Evolutionary conservation across 2,888 invertebrate genomes (phyloP).

Genomic region (Parthenolecanium corni): DNA sequence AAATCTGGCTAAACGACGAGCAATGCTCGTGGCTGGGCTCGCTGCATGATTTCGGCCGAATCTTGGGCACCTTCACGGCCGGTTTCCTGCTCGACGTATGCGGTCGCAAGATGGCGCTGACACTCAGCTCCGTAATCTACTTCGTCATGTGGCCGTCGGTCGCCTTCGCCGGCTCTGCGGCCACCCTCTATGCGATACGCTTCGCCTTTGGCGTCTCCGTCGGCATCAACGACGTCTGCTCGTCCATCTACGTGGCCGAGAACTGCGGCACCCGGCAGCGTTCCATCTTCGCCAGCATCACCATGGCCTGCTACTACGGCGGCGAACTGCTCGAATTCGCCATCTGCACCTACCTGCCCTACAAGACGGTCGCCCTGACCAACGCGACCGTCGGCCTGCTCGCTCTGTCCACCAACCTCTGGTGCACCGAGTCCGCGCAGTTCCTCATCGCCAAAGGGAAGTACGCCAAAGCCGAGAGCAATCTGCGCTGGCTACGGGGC

Average conservation of each 20-base stretch:
- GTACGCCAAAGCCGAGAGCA: slow-evolving; percentile 24
- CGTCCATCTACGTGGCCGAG: slow-evolving; percentile 33
- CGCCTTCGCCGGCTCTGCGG: background rate
- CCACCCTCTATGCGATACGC: slow-evolving; percentile 30
- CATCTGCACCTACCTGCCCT: slow-evolving; percentile 32
- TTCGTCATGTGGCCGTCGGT: slow-evolving; percentile 9
- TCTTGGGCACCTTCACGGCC: slow-evolving; percentile 7
- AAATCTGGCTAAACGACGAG: background rate
- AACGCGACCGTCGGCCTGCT: slow-evolving; percentile 30
- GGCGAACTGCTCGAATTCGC: slow-evolving; percentile 33
- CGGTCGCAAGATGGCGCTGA: slow-evolving; percentile 9
- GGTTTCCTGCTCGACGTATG: background rate
- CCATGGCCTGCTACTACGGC: slow-evolving; percentile 32
- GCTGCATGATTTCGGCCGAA: slow-evolving; percentile 13
- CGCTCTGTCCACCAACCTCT: slow-evolving; percentile 29
- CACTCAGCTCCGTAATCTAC: background rate
- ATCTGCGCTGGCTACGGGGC: slow-evolving; percentile 2
- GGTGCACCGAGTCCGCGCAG: slow-evolving; percentile 32
- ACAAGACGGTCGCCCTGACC: slow-evolving; percentile 28
- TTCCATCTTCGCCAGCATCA: slow-evolving; percentile 32
- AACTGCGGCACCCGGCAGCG: slow-evolving; percentile 30
- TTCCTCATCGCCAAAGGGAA: slow-evolving; percentile 29
- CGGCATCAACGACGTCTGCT: slow-evolving; percentile 32
- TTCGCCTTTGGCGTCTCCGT: slow-evolving; percentile 33
- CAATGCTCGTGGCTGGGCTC: slow-evolving; percentile 20